phyloP scores from a whole-genome alignment of 2,888 invertebrate species.

The Bombylius major region DNA sequence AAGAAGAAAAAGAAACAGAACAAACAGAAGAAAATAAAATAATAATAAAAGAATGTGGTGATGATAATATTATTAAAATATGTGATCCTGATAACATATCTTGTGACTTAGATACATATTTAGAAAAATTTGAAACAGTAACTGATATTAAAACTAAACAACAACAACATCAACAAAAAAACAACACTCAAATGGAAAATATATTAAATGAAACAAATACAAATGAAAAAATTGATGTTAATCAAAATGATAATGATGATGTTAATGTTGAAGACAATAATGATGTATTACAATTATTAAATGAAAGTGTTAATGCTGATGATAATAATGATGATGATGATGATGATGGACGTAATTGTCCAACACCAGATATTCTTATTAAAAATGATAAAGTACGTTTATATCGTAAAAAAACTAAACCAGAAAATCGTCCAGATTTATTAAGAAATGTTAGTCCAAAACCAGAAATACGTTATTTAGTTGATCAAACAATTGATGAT shows the following conservation, averaged over 20 bases:
- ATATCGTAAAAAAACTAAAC: not conserved
- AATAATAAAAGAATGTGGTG: too few relatives aligned
- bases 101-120: slow-evolving; percentile 17
- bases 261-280: slow-evolving; percentile 13
- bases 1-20: too few relatives aligned
- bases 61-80: not conserved
- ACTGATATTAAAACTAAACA: slow-evolving; percentile 6
- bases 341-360: slow-evolving; percentile 14
- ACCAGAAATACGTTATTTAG: slow-evolving; percentile 3
- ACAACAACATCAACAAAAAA: not conserved
- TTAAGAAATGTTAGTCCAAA: slow-evolving; percentile 24
- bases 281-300: not conserved
- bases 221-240: not conserved
- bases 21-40: too few relatives aligned
- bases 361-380: slow-evolving; percentile 29
- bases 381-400: slow-evolving; percentile 19
- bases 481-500: not conserved
- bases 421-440: slow-evolving; percentile 26
- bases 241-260: slow-evolving; percentile 1
- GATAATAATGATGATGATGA: slow-evolving; percentile 4
- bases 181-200: not conserved
- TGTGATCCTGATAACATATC: slow-evolving; percentile 7
- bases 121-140: slow-evolving; percentile 13
- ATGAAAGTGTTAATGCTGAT: slow-evolving; percentile 22
- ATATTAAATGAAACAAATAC: not conserved